Evolutionary conservation across 2,797 vertebrate genomes (phyloP), one percentile per base, ranked within the genome.

Genomic region (Macropodus opercularis): DNA sequence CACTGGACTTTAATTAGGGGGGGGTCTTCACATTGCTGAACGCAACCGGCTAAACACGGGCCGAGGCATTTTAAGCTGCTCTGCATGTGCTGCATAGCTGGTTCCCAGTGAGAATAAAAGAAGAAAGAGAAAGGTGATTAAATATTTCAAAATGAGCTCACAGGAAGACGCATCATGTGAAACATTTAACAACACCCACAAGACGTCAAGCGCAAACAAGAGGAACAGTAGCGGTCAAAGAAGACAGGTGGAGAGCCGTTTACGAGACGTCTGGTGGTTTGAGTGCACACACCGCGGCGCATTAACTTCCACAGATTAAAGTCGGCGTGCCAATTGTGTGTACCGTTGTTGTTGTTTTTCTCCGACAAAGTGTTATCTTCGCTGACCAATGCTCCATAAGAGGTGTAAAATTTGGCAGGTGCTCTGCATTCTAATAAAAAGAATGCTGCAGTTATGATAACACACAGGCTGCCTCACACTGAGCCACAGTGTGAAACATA

Each of bases 1-100:
- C 85, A 73, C 77, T 75, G 84, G 85, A 88, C 72, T 86, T 84
- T 83, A 92, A 91, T 92, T 90, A 90, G 80, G 59, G n/a, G 59
- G n/a, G 48, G 64, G 77, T 72, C 74, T 85, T 87, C 80, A 79
- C 68, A 72, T 84, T 71, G 78, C 83, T 70, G 62, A 65, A 71
- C 54, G 83, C 70, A 83, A 83, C 50, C 60, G 81, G 79, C 68
- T 77, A 81, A 86, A 80, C 49, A 46, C 14, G 13, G 77, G 75
- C 75, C 65, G 66, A 68, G 67, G 72, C 61, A 69, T 86, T 69
- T 84, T 80, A 67, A 83, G 79, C 72, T 64, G 70, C 80, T 77
- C 77, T 60, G 80, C 65, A 80, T 85, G 74, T 53, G 59, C 72
- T 31, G 51, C 69, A 64, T 22, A 43, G 67, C 72, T 61, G 67